Evolutionary conservation across 37 sponge, comb jelly and placozoan species (phyloP).

Genomic region (Diacarnus erythraeanus): DNA sequence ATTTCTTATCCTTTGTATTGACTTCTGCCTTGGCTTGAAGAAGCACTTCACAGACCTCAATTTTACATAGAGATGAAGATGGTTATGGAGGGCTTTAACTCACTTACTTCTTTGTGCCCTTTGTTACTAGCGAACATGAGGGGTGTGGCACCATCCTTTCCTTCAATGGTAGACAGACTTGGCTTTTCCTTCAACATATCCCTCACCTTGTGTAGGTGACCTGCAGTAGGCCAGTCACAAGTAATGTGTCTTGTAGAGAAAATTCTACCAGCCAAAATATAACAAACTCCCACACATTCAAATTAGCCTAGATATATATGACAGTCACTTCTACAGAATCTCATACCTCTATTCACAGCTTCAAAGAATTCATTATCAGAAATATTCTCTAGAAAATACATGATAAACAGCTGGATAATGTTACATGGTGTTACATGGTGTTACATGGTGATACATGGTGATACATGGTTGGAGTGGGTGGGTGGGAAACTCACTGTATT

Average conservation of each 20-base stretch:
- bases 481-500: slow-evolving; percentile 18
- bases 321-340: too few relatives aligned
- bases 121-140: slow-evolving; percentile 84
- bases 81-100: too few relatives aligned
- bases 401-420: background rate
- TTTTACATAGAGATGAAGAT: background rate
- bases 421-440: too few relatives aligned
- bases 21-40: slow-evolving; percentile 53
- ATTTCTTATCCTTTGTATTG: slow-evolving; percentile 59
- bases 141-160: slow-evolving; percentile 85
- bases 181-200: slow-evolving; percentile 16
- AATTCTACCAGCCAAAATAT: background rate
- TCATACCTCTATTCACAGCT: slow-evolving; percentile 50
- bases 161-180: slow-evolving; percentile 17
- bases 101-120: slow-evolving; percentile 59
- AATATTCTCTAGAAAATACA: slow-evolving; percentile 5
- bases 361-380: slow-evolving; percentile 63
- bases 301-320: too few relatives aligned
- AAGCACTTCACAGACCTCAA: slow-evolving; percentile 45
- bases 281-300: too few relatives aligned
- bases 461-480: background rate
- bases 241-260: too few relatives aligned
- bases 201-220: slow-evolving; percentile 16
- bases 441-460: too few relatives aligned
- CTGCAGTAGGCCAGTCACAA: too few relatives aligned